Base-by-base conservation (phyloP, 2,113 vertebrate genomes). In the Scomber scombrus region DNA sequence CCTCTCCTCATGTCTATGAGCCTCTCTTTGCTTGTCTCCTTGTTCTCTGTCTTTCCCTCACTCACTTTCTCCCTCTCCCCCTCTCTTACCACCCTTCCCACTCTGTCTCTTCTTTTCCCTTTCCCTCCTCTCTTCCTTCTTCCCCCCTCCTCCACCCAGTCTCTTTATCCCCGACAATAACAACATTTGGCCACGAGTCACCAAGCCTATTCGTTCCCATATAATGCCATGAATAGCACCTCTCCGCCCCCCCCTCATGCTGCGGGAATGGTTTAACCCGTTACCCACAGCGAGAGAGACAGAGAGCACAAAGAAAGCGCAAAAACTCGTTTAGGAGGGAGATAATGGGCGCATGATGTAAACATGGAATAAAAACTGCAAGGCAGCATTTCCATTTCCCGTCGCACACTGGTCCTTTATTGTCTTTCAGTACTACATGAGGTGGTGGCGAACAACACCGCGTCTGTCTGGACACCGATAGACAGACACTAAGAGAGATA, bases 181-280 rank as follows among this genome's bases (percentile, higher is more conserved):
- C 90, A 93, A 91, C 91, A 93, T 90, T 93, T 89, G 87, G 85
- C 89, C 90, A 90, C 88, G 90, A 91, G 89, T 93, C 89, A 91
- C 88, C 82, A 74, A 85, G 66, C 84, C 79, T 71, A 86, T 90
- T 88, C 78, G 88, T 86, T 79, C 85, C 76, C 81, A 60, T 80
- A 54, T 62, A 79, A 54, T 71, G 85, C 56, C 80, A 74, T 60
- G 88, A 81, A 87, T 40, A 47, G 70, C 64, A 34, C 78, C 79
- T 11, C 51, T 29, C 47, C 51, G 8, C 49, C 11, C 34, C 84
- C 84, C 84, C 16, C 49, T 60, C 5, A n/a, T 47, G 43, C 74
- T 62, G 80, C 62, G 40, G 79, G 77, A 91, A 93, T 92, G 93
- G 93, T 93, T 93, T 91, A 85, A 80, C 86, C 93, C 91, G 75